Evolutionary conservation across 1,140 invertebrate genomes (phyloP).

Genomic region (Rhopalosiphum maidis): DNA sequence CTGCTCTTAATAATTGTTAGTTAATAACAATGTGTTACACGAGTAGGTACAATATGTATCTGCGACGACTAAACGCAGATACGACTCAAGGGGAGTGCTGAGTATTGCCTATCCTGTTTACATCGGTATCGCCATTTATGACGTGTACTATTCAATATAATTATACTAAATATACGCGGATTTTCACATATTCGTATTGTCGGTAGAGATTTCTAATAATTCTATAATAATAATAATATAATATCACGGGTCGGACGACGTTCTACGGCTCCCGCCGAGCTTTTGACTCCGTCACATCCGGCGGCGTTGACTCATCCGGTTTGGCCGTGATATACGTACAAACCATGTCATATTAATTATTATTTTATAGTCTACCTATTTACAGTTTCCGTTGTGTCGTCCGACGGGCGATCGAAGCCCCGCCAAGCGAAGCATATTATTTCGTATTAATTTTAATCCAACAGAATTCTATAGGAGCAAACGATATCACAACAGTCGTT

Average conservation of each 20-base stretch:
- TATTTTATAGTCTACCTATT: neutral
- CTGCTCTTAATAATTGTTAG: too few relatives aligned
- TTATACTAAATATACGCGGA: neutral
- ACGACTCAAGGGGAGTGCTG: too few relatives aligned
- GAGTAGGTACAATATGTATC: neutral
- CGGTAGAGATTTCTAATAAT: neutral
- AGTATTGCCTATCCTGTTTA: neutral
- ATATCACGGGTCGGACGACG: neutral
- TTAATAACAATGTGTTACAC: too few relatives aligned
- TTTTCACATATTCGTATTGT: neutral
- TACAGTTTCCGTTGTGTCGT: neutral
- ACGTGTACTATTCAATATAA: neutral
- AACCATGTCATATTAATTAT: neutral
- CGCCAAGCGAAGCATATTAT: neutral
- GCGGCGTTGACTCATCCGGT: neutral
- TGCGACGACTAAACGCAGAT: neutral
- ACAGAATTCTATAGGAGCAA: neutral
- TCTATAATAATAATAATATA: neutral
- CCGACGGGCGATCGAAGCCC: too few relatives aligned
- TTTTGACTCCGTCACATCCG: neutral
- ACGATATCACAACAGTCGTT: neutral
- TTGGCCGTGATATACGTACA: neutral
- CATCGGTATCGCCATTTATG: neutral
- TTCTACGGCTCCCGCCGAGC: neutral
- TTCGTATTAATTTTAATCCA: too few relatives aligned